A percentile compares a stretch with the other conserved stretches of the same genome.
phyloP scores from a whole-genome alignment of 2,113 vertebrate genomes.

The Chaetodon trifascialis region DNA sequence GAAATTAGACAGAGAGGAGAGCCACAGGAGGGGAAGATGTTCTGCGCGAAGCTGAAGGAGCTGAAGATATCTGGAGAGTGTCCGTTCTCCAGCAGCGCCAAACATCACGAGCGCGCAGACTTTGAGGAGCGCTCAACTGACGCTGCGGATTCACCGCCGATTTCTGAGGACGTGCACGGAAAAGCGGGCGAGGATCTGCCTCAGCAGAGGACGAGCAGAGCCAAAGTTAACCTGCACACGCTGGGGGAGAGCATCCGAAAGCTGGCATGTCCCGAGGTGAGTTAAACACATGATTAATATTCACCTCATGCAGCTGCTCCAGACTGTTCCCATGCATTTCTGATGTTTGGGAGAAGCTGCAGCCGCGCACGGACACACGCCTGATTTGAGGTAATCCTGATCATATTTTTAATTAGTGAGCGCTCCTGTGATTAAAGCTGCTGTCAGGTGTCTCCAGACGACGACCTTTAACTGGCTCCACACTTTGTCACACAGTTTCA shows the following conservation, averaged over 20 bases:
- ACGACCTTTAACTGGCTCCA: conserved; percentile 69
- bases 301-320: conserved; percentile 2
- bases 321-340: too few species aligned
- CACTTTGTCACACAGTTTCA: conserved; percentile 87
- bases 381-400: neutral
- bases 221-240: conserved; percentile 94
- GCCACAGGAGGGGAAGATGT: conserved; percentile 85
- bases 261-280: conserved; percentile 96
- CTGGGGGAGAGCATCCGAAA: conserved; percentile 96
- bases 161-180: conserved; percentile 87
- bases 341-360: too few species aligned
- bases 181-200: conserved; percentile 81
- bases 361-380: too few species aligned
- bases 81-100: conserved; percentile 90
- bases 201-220: conserved; percentile 88
- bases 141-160: conserved; percentile 79
- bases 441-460: conserved; percentile 1
- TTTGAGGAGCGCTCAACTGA: conserved; percentile 80
- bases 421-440: conserved; percentile 19
- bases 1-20: conserved; percentile 60
- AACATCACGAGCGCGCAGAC: conserved; percentile 84
- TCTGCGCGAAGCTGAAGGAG: conserved; percentile 97
- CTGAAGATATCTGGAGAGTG: conserved; percentile 96
- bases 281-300: conserved; percentile 34
- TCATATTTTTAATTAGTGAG: neutral